Percentiles rank a stretch among this genome's conserved stretches.
phyloP scores from a whole-genome alignment of 35 echinoderm and acorn worm genomes.

The Diadema setosum region DNA sequence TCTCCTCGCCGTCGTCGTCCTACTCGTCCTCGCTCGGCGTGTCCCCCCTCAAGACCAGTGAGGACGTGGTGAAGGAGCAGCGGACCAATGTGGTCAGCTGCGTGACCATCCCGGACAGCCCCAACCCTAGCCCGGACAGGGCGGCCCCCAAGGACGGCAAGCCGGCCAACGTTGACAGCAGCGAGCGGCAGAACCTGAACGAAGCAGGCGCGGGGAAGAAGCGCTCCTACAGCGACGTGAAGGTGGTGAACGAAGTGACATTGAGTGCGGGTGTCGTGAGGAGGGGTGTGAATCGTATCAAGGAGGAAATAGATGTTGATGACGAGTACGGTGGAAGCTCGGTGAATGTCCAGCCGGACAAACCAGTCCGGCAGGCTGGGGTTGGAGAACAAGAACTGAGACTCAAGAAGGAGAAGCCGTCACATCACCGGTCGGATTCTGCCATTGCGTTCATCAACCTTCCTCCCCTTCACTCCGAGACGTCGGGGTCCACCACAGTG shows the following conservation, averaged over 20 bases:
- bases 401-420: conserved; percentile 79
- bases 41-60: conserved; percentile 5
- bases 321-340: neutral
- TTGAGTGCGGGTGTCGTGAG: neutral
- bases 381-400: conserved; percentile 12
- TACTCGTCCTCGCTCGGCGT: conserved; percentile 32
- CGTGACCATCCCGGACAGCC: conserved; percentile 90
- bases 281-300: neutral
- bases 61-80: conserved; percentile 52
- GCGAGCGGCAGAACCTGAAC: neutral
- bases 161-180: neutral
- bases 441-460: conserved; percentile 92
- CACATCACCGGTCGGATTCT: conserved; percentile 63
- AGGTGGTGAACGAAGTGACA: neutral
- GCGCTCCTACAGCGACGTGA: neutral
- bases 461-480: conserved; percentile 68
- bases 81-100: conserved; percentile 87
- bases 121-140: conserved; percentile 41
- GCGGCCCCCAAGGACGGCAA: neutral
- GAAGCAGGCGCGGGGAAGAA: neutral
- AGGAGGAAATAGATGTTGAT: conserved; percentile 5
- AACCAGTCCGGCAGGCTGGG: neutral
- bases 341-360: neutral
- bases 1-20: conserved; percentile 63
- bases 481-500: neutral